Evolutionary conservation across 1,140 invertebrate genomes (phyloP), one percentile per base, ranked within the genome.

Genomic region (Papilio dardanus): DNA sequence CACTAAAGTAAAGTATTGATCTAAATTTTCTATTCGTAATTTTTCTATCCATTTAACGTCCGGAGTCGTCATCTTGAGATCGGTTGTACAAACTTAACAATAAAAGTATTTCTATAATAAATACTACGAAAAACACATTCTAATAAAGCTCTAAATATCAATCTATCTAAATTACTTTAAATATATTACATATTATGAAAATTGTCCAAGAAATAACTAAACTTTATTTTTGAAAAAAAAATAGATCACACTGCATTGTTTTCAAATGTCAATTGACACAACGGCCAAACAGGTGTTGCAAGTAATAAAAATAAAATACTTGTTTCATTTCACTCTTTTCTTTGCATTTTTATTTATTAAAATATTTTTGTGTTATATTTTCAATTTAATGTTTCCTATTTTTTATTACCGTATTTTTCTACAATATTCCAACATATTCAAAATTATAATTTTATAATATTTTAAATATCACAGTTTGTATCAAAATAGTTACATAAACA

Each of bases 1-100:
- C 81, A 98, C 97, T 79, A 98, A 94, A 28, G 96, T 97, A 78
- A 97, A 95, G 92, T 97, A 98, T 89, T 98, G 97, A 79, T 98
- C 97, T 30, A 96, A 95, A 94, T 98, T 97, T 83, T 96, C 96
- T 79, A 94, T 94, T 78, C 96, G 94, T 84, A 97, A 93, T 86
- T 94, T 95, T 80, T 96, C 96, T 80, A 92, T 90, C n/a, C 89
- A 75, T 81, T 86, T 78, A 76, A 84, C 65, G 54, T 89, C 88
- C 16, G 84, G 58, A 75, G 87, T 84, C 84, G 81, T 86, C 90
- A 92, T 91, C 78, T 82, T 85, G 74, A 66, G 76, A 65, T 35
- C 37, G 62, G 65, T 30, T 71, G 6, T 62, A 30, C 21, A 68
- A 30, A 30, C 42, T 30, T 67, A 69, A 68, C 16, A 58, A 69